Conservation (phyloP, 2,888 invertebrate genomes). For the Leptothorax acervorum region DNA sequence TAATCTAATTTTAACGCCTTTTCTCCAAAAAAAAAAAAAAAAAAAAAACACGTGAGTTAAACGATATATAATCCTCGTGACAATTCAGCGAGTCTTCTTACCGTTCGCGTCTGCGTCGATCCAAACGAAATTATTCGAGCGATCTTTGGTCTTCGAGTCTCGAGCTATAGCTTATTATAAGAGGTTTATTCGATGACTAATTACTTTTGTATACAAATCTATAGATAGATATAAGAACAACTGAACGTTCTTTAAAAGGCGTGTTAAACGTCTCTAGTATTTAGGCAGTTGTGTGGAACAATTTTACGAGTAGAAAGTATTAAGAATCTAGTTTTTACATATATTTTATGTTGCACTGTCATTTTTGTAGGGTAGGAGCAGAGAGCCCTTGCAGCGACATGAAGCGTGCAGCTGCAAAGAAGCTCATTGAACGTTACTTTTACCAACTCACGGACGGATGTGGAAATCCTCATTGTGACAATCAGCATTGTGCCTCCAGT, state of each 20-base stretch:
- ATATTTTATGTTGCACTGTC: conserved; percentile 31
- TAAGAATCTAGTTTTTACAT: background rate
- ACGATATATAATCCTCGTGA: background rate
- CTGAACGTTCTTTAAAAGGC: background rate
- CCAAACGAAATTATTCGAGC: background rate
- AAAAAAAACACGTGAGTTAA: no score
- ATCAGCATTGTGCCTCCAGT: conserved; percentile 96
- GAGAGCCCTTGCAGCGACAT: conserved; percentile 85
- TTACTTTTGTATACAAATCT: background rate
- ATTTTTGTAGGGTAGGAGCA: conserved; percentile 81
- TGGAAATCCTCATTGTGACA: conserved; percentile 94
- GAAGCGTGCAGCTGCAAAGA: conserved; percentile 90
- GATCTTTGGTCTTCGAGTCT: background rate
- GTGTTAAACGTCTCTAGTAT: background rate
- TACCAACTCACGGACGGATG: conserved; percentile 97
- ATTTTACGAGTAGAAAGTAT: background rate
- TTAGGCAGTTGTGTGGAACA: background rate
- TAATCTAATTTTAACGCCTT: no score
- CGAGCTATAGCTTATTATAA: background rate
- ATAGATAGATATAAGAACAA: background rate
- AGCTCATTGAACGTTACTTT: conserved; percentile 96
- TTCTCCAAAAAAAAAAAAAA: no score
- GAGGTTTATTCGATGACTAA: background rate
- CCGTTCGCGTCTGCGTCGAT: background rate
- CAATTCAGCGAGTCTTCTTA: background rate